Evolutionary conservation across 2,113 vertebrate species (phyloP).

Genomic region (Diphyllodes magnificus): DNA sequence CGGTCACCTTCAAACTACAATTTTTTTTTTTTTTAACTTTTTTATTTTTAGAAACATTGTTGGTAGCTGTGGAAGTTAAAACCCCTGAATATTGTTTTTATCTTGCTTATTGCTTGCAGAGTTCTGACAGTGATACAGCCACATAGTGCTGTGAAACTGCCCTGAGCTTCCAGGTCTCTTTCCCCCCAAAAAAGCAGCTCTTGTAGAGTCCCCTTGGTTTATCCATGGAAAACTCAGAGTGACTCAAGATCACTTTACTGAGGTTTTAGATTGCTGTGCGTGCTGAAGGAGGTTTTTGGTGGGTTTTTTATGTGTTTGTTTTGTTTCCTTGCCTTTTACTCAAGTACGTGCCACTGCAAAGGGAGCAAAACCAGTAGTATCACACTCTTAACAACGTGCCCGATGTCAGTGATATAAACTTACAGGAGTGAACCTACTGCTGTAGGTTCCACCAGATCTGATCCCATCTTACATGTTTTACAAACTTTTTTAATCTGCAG

Average conservation of each 20-base stretch:
- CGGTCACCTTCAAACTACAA: slow-evolving; percentile 8
- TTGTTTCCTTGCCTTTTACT: background rate
- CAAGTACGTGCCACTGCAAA: background rate
- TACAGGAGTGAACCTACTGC: background rate
- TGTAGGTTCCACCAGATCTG: background rate
- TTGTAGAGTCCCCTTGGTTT: background rate
- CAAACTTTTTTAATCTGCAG: slow-evolving; percentile 27
- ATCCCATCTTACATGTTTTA: slow-evolving; percentile 15
- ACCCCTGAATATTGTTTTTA: background rate
- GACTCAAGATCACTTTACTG: background rate
- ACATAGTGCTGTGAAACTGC: background rate
- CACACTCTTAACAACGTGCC: background rate
- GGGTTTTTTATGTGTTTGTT: background rate
- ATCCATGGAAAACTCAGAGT: background rate
- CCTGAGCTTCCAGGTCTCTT: background rate
- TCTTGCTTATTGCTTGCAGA: background rate
- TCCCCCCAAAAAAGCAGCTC: background rate
- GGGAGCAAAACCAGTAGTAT: background rate
- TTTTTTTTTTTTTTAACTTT: background rate
- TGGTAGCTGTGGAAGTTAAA: background rate
- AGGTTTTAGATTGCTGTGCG: background rate
- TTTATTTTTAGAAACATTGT: background rate
- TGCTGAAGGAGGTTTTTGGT: background rate
- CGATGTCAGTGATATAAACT: background rate
- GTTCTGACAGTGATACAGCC: background rate